Evolutionary conservation across 2,888 invertebrate genomes (phyloP).

Genomic region (Adelphocoris suturalis): DNA sequence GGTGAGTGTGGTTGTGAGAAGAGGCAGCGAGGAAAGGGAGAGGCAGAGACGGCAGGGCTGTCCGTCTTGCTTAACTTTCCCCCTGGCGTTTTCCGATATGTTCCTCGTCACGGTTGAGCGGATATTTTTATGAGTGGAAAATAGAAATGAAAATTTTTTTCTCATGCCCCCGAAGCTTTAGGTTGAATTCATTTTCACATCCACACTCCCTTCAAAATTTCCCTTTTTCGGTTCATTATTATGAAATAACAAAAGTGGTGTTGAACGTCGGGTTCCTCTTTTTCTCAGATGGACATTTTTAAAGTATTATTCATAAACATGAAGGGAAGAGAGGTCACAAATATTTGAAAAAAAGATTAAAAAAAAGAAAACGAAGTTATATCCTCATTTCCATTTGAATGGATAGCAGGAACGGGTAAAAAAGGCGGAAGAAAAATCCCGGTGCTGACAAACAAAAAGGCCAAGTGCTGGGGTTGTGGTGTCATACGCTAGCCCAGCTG

Average conservation of each 20-base stretch:
- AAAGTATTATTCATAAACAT: not conserved
- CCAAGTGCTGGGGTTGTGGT: too few relatives aligned
- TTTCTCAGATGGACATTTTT: not conserved
- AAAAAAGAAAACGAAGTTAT: not conserved
- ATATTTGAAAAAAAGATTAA: not conserved
- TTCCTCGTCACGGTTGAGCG: not conserved
- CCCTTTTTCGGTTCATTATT: not conserved
- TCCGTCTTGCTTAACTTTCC: constrained; percentile 9
- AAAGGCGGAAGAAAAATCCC: too few relatives aligned
- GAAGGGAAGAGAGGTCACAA: not conserved
- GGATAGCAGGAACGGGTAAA: not conserved
- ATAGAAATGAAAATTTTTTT: not conserved
- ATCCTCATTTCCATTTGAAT: constrained; percentile 4
- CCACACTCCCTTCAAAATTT: not conserved
- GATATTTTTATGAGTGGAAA: constrained; percentile 24
- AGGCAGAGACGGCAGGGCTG: not conserved
- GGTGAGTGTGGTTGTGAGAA: not conserved
- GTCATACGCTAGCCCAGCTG: too few relatives aligned
- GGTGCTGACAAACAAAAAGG: too few relatives aligned
- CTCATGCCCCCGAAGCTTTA: not conserved
- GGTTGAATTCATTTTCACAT: not conserved
- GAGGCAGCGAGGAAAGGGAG: not conserved
- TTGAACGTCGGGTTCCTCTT: too few relatives aligned
- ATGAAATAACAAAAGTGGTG: too few relatives aligned
- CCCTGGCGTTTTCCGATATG: constrained; percentile 14